Conservation (phyloP, 2,797 vertebrate genomes). For the Helarctos malayanus region DNA sequence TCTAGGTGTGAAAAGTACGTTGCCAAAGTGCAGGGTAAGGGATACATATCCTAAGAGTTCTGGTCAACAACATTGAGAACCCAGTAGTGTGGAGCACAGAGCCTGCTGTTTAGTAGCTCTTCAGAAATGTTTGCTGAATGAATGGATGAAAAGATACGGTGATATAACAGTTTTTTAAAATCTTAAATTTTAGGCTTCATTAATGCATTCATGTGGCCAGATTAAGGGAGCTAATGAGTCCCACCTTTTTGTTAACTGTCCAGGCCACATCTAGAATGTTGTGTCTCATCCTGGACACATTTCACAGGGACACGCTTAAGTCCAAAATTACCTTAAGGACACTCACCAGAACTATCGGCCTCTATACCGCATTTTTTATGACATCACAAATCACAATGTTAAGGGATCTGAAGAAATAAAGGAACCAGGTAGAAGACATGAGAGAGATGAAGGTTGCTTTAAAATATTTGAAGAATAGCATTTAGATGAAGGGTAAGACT, state of each 20-base stretch:
- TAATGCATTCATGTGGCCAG: neutral
- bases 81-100: neutral
- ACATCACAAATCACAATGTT: neutral
- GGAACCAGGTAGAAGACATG: neutral
- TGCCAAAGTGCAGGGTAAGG: neutral
- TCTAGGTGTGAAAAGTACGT: neutral
- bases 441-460: conserved; percentile 13
- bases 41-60: neutral
- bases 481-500: neutral
- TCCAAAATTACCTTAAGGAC: neutral
- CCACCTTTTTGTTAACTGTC: neutral
- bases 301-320: neutral
- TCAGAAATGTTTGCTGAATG: neutral
- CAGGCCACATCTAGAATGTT: neutral
- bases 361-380: neutral
- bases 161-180: neutral
- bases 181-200: conserved; percentile 12
- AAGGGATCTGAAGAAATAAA: conserved; percentile 35
- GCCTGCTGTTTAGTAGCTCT: neutral
- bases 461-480: conserved; percentile 32
- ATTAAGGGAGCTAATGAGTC: neutral
- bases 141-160: neutral
- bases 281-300: neutral
- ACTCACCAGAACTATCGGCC: neutral
- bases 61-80: neutral